Base-by-base conservation (phyloP, 2,888 invertebrate species). In the Cyclophora punctaria region DNA sequence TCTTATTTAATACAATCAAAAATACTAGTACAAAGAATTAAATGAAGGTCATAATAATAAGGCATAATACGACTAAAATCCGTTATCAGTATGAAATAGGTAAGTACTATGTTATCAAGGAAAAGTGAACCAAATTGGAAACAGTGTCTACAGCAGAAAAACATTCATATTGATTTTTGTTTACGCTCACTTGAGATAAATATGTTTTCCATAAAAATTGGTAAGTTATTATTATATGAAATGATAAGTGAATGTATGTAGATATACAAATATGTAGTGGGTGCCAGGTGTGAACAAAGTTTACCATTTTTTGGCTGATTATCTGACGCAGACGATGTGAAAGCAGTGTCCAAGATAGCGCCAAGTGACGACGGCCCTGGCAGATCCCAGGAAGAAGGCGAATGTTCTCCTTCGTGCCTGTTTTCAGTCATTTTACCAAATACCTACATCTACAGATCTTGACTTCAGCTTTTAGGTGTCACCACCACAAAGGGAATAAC, bases 321-420 rank as follows among this genome's bases (percentile, higher is more conserved):
- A 56, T 83, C 83, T 57, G 80, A 77, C 46, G 89, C 86, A 51
- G 90, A 86, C 54, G 92, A 90, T 56, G 91, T 88, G 69, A 91
- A 92, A 55, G 91, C 91, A 55, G 91, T 90, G 69, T 92, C 91
- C 60, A 92, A 84, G 69, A 92, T 92, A 72, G 91, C 92, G 48
- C 90, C 91, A 60, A 92, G 67, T 5, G 91, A 91, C 48, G 91
- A 85, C 49, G 83, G 84, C 34, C 84, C 87, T 53, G 87, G 82
- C 56, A 83, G 71, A 66, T 87, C 83, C 87, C 88, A 88, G 48
- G 83, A 73, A 48, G 83, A 71, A 52, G 80, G 71, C 40, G 80
- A 72, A 51, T 76, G 80, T 46, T 83, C 81, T 53, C 81, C 78
- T 53, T 79, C 80, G 59, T 71, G 80, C 46, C 77, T 73, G 60